A percentile compares a stretch with the other conserved stretches of the same genome.
phyloP scores from a whole-genome alignment of 2,797 vertebrate species.

The Chrysocyon brachyurus region DNA sequence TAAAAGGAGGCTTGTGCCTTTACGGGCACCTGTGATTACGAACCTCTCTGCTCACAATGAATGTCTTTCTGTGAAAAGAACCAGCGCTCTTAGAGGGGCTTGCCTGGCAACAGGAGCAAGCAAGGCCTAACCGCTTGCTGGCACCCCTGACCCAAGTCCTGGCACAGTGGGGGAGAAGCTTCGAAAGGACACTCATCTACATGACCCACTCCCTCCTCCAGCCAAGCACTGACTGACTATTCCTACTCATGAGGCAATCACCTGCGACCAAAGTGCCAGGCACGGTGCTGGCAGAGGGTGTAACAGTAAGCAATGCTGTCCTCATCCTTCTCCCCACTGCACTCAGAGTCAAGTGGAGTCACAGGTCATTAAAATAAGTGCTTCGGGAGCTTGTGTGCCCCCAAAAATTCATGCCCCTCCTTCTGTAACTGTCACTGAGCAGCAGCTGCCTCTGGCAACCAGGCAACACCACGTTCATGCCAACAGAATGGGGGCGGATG shows the following conservation, averaged over 20 bases:
- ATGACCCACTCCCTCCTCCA: background rate
- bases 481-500: background rate
- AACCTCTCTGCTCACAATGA: conserved; percentile 17
- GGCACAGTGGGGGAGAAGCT: background rate
- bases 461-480: background rate
- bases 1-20: background rate
- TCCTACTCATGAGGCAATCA: background rate
- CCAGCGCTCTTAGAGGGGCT: background rate
- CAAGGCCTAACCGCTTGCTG: background rate
- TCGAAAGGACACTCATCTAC: background rate
- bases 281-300: background rate
- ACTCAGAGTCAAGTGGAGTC: background rate
- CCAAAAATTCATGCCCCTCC: background rate
- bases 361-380: background rate
- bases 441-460: background rate
- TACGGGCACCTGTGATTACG: background rate
- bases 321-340: background rate
- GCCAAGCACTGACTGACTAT: background rate
- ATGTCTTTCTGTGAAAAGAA: background rate
- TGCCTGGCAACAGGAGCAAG: background rate
- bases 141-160: background rate
- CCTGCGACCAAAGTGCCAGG: background rate
- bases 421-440: background rate
- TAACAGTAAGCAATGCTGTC: background rate
- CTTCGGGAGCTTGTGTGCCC: background rate